Evolutionary conservation across 2,113 vertebrate genomes (phyloP), one percentile per base, ranked within the genome.

Genomic region (Hucho hucho): DNA sequence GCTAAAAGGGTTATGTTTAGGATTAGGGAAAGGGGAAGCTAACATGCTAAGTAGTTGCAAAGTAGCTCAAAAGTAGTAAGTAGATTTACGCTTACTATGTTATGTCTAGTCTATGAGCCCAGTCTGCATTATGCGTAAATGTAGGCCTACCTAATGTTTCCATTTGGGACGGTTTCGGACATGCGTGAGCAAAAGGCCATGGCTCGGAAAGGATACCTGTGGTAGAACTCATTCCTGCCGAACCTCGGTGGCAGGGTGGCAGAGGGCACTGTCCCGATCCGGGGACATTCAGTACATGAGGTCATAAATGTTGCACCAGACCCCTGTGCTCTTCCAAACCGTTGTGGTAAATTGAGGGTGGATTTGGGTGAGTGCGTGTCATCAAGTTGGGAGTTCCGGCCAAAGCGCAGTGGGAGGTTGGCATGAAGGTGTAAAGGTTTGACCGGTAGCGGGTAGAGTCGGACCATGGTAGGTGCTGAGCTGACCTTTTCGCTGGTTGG

Each of bases 381-480:
- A 2, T 1, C 28, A 0, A 26, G 1, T 1, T 74, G 22, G 1
- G 32, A 72, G 3, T 87, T 74, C 3, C 93, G 86, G 0, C 92
- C 92, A 0, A 93, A 94, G 74, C 91, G 92, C 69, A 92, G 65
- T 7, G 89, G 92, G 70, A 93, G 90, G 76, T 90, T 93, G 74
- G 74, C 82, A 1, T 91, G 76, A 70, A 81, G 25, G 53, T 89
- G 83, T 2, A 72, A 4, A 6, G 89, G 81, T 72, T 81, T 81
- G 29, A 22, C 22, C 0, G 81, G 81, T 12, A 90, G 70, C 0
- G 86, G 88, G 25, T 83, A 76, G 28, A 93, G 89, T 77, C 70
- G 87, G 47, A 91, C 72, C 11, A 92, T 84, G 28, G 81, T 77
- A 0, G 89, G 91, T 16, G 49, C 49, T 18, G 80, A 76, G 74